phyloP scores from a whole-genome alignment of 2,888 invertebrate genomes.

The Melieria picta region DNA sequence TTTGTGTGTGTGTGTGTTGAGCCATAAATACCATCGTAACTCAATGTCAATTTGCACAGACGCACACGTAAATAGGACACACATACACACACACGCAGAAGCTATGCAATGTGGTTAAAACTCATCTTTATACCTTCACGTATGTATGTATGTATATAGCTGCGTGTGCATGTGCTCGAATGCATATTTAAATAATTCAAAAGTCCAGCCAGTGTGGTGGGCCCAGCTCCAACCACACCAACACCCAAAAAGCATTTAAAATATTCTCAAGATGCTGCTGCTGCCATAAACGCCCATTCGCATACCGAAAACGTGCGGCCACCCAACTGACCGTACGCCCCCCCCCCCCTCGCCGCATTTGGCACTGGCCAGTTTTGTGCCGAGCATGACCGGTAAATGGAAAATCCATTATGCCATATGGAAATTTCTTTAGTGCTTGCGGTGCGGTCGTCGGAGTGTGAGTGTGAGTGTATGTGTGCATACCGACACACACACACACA shows the following conservation, averaged over 20 bases:
- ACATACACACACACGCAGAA: background rate
- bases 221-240: too few relatives aligned
- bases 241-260: too few relatives aligned
- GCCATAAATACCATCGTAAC: slow-evolving; percentile 11
- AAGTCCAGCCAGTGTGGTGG: too few relatives aligned
- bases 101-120: too few relatives aligned
- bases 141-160: background rate
- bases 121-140: background rate
- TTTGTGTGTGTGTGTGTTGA: slow-evolving; percentile 14
- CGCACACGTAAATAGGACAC: background rate
- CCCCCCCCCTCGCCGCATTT: too few relatives aligned
- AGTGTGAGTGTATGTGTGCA: background rate
- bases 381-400: slow-evolving; percentile 28
- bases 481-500: background rate
- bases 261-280: too few relatives aligned
- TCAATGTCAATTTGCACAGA: background rate
- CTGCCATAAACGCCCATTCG: too few relatives aligned
- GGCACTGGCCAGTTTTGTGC: background rate
- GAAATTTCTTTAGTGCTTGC: slow-evolving; percentile 28
- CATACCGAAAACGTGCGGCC: too few relatives aligned
- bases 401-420: slow-evolving; percentile 32
- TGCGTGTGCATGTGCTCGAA: too few relatives aligned
- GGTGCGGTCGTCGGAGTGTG: slow-evolving; percentile 10
- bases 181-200: too few relatives aligned
- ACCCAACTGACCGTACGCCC: too few relatives aligned